These are phyloP conservation scores for Capreolus pygargus DNA, from an alignment of 2,113 vertebrate species.

Conservation along the genomic window DNA sequence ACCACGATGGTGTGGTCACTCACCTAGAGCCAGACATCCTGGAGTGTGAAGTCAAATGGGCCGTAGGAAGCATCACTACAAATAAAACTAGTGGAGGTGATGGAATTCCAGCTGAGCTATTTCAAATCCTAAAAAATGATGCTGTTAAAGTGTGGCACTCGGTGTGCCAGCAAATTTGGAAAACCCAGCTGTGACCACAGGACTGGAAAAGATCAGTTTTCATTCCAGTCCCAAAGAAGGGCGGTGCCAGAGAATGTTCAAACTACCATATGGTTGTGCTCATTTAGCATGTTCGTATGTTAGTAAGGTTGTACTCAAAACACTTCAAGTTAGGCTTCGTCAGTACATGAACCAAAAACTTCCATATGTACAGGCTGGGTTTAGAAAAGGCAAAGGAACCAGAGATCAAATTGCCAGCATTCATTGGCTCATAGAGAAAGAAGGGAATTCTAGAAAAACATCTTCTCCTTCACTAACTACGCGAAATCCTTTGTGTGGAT, in stretches of 20 bases:
- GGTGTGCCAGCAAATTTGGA: background rate
- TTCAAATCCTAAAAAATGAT: background rate
- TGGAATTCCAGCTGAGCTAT: background rate
- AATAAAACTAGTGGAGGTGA: background rate
- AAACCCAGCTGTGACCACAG: background rate
- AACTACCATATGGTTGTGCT: background rate
- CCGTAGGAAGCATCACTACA: background rate
- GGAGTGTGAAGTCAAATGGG: background rate
- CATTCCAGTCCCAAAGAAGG: background rate
- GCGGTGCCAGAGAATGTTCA: background rate
- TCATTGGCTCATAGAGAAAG: background rate
- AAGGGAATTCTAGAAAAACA: background rate
- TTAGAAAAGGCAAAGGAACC: background rate
- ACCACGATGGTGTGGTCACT: background rate
- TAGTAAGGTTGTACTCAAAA: background rate
- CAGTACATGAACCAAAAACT: background rate
- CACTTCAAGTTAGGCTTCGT: background rate
- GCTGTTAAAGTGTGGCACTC: background rate
- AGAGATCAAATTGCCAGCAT: background rate
- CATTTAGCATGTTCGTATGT: background rate
- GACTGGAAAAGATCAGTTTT: background rate
- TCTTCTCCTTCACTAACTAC: background rate
- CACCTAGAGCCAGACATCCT: background rate
- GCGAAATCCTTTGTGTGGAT: fast-evolving
- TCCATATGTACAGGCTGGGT: background rate